Evolutionary conservation across 2,888 invertebrate genomes (phyloP).

Genomic region (Sturmia bella): DNA sequence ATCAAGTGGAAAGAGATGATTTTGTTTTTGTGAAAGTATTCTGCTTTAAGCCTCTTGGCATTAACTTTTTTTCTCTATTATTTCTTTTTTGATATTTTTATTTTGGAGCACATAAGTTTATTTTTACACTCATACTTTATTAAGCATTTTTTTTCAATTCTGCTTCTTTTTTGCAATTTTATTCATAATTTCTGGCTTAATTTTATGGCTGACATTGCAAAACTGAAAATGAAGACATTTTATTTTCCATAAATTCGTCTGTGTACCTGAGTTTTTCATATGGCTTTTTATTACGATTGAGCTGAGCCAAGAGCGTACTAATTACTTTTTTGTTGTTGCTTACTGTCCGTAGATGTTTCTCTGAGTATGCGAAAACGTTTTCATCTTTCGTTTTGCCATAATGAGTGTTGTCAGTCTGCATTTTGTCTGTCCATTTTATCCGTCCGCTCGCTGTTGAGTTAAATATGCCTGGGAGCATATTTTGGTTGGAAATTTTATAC

Average conservation of each 20-base stretch:
- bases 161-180: conserved; percentile 30
- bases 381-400: conserved; percentile 18
- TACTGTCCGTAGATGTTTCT: conserved; percentile 40
- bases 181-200: conserved; percentile 64
- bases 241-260: conserved; percentile 28
- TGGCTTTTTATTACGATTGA: conserved; percentile 62
- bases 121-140: conserved; percentile 45
- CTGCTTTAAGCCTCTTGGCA: conserved; percentile 62
- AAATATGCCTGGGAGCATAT: conserved; percentile 66
- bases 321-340: conserved; percentile 68
- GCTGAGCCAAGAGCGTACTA: conserved; percentile 66
- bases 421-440: conserved; percentile 50
- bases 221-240: conserved; percentile 46
- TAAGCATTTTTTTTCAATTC: conserved; percentile 32
- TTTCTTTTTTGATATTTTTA: neutral
- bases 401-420: conserved; percentile 55
- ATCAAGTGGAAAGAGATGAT: conserved; percentile 23
- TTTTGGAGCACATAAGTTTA: conserved; percentile 16
- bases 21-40: conserved; percentile 27
- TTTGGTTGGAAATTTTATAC: conserved; percentile 55
- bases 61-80: conserved; percentile 30
- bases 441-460: conserved; percentile 52
- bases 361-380: conserved; percentile 1
- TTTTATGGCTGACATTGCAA: conserved; percentile 69
- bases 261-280: conserved; percentile 51